Evolutionary conservation across 2,113 vertebrate species (phyloP).

Genomic region (Sitta europaea): DNA sequence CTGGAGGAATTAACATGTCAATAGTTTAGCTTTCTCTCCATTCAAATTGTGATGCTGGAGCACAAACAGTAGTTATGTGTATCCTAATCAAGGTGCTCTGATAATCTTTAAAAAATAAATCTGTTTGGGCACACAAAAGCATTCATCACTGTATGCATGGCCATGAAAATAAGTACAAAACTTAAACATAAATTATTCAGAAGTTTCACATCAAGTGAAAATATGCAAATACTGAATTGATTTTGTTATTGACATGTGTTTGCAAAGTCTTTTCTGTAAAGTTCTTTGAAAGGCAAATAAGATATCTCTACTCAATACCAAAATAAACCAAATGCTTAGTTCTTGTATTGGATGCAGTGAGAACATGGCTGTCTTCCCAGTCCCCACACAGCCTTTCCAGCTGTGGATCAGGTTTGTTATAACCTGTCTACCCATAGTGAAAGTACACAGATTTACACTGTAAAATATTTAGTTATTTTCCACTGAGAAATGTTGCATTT

Average conservation of each 20-base stretch:
- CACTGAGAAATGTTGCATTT: not conserved
- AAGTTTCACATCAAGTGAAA: not conserved
- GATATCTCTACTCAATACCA: not conserved
- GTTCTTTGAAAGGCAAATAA: not conserved
- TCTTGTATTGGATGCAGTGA: not conserved
- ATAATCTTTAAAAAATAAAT: not conserved
- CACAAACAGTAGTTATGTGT: not conserved
- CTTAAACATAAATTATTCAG: not conserved
- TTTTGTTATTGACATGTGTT: not conserved
- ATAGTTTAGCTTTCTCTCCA: not conserved
- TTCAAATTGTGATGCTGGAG: not conserved
- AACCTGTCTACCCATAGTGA: not conserved
- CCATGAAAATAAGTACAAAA: not conserved
- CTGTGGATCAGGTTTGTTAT: not conserved
- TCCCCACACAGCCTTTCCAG: not conserved
- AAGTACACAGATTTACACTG: not conserved
- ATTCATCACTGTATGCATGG: fast-evolving
- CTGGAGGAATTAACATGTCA: not conserved
- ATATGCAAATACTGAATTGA: not conserved
- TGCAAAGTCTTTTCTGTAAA: not conserved
- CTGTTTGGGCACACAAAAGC: not conserved
- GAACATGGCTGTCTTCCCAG: not conserved
- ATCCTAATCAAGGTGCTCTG: not conserved
- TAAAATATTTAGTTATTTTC: not conserved
- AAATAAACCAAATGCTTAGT: not conserved